A percentile compares a stretch with the other conserved stretches of the same genome.
Evolutionary conservation across 1,140 invertebrate species (phyloP).

Genomic region (Drosophila baimaii): DNA sequence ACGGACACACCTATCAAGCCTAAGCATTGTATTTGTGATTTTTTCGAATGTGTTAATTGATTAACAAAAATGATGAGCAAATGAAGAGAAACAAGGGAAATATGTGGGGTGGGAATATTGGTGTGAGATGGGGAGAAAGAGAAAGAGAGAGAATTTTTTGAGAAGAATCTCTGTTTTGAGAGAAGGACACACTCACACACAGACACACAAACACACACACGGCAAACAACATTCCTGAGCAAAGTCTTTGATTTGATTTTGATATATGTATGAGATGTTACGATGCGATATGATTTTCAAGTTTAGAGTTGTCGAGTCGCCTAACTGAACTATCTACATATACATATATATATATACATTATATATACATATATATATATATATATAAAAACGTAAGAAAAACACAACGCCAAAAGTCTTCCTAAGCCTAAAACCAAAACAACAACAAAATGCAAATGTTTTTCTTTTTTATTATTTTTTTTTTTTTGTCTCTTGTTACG

Average conservation of each 20-base stretch:
- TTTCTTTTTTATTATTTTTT: conserved; percentile 5
- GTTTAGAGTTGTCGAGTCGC: conserved; percentile 42
- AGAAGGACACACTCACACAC: conserved; percentile 33
- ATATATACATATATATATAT: conserved; percentile 44
- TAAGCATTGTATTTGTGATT: conserved; percentile 77
- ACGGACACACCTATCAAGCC: conserved; percentile 53
- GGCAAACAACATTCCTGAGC: conserved; percentile 72
- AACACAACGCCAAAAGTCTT: conserved; percentile 81
- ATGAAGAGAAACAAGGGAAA: conserved; percentile 27
- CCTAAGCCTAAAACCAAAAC: conserved; percentile 67
- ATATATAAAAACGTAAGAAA: conserved; percentile 68
- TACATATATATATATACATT: conserved; percentile 34
- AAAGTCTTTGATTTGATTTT: conserved; percentile 74
- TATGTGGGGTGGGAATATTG: conserved; percentile 17
- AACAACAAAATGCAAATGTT: conserved; percentile 43
- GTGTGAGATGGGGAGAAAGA: conserved; percentile 11
- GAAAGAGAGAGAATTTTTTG: conserved; percentile 19
- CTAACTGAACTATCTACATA: conserved; percentile 45
- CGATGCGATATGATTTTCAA: conserved; percentile 39
- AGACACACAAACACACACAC: conserved; percentile 19
- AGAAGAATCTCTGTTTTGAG: conserved; percentile 44
- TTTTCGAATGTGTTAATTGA: conserved; percentile 56
- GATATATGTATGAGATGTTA: conserved; percentile 48
- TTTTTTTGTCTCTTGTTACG: conserved; percentile 43
- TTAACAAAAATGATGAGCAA: conserved; percentile 33